Percentiles rank a stretch among this genome's conserved stretches.
These are phyloP conservation scores for Boloria euphrosyne DNA, from an alignment of 2,888 invertebrate species.

Conservation along the genomic window DNA sequence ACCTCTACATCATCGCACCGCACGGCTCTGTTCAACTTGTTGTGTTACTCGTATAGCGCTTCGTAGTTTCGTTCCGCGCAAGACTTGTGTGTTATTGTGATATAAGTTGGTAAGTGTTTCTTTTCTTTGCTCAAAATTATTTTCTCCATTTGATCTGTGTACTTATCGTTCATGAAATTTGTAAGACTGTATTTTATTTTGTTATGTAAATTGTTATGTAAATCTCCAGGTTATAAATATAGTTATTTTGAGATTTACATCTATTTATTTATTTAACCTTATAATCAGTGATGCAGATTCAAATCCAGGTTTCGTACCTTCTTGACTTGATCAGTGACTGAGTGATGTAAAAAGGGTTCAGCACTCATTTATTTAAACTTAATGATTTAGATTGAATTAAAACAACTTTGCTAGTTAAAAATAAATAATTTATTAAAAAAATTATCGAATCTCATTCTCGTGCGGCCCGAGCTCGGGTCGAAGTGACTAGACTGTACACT, in stretches of 20 bases:
- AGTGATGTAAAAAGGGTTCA: too few species aligned
- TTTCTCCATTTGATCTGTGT: constrained; percentile 65
- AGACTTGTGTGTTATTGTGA: constrained; percentile 66
- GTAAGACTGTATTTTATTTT: constrained; percentile 81
- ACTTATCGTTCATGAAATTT: constrained; percentile 80
- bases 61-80: constrained; percentile 43
- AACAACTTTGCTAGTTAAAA: constrained; percentile 62
- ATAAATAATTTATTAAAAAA: constrained; percentile 77
- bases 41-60: constrained; percentile 28
- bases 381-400: constrained; percentile 15
- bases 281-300: too few species aligned
- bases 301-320: too few species aligned
- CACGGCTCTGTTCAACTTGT: constrained; percentile 3
- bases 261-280: constrained; percentile 42
- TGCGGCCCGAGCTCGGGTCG: constrained; percentile 77
- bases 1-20: too few species aligned
- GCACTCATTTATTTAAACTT: too few species aligned
- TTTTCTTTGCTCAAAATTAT: constrained; percentile 68
- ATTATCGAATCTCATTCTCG: constrained; percentile 68
- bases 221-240: constrained; percentile 77
- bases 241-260: constrained; percentile 73
- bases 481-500: constrained; percentile 81
- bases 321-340: too few species aligned
- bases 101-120: constrained; percentile 67
- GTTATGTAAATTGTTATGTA: constrained; percentile 75